A percentile compares a stretch with the other conserved stretches of the same genome.
These are phyloP conservation scores for Spodoptera exigua DNA, from an alignment of 2,888 invertebrate genomes.

Conservation along the genomic window DNA sequence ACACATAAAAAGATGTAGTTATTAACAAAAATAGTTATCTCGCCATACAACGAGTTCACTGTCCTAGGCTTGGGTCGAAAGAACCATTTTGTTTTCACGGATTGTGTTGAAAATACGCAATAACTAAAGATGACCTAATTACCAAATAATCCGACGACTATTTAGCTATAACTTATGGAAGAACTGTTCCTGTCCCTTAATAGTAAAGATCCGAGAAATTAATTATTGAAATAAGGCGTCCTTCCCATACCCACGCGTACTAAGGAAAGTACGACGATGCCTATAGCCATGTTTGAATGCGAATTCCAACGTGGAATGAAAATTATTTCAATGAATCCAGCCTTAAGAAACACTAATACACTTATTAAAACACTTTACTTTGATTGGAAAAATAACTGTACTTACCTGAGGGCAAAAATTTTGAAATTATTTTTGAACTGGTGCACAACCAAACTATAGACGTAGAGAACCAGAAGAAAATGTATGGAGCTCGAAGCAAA, in stretches of 20 bases:
- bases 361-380: constrained; percentile 75
- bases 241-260: constrained; percentile 87
- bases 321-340: constrained; percentile 75
- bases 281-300: constrained; percentile 88
- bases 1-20: constrained; percentile 56
- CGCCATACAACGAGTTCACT: constrained; percentile 87
- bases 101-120: constrained; percentile 88
- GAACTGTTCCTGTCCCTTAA: constrained; percentile 82
- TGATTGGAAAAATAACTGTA: constrained; percentile 79
- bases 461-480: constrained; percentile 89
- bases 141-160: constrained; percentile 82
- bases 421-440: constrained; percentile 89
- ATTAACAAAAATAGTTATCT: constrained; percentile 79
- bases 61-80: constrained; percentile 87
- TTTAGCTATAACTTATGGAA: constrained; percentile 84
- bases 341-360: constrained; percentile 73
- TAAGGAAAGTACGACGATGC: constrained; percentile 86
- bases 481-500: constrained; percentile 89
- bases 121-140: constrained; percentile 83
- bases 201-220: constrained; percentile 88
- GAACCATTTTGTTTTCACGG: constrained; percentile 90
- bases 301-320: constrained; percentile 88
- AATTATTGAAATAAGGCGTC: constrained; percentile 87
- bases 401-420: constrained; percentile 89
- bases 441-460: constrained; percentile 89